Evolutionary conservation across 2,888 invertebrate genomes (phyloP), one percentile per base, ranked within the genome.

Genomic region (Mongoloraphidia duomilia): DNA sequence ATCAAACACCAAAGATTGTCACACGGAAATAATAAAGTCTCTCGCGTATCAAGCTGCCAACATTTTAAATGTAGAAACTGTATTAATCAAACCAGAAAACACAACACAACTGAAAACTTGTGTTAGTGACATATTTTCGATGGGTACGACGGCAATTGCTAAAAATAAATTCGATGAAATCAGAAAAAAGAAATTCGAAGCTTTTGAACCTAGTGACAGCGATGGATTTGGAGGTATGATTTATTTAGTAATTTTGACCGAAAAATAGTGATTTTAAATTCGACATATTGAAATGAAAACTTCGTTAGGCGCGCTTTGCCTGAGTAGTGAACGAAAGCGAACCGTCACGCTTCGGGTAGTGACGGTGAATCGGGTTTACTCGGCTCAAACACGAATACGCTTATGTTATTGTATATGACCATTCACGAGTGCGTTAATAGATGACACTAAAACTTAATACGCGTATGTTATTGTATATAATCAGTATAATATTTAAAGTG

Each of bases 21-120:
- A 68, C 46, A 60, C 65, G 6, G 66, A 71, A 3, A 71, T 75
- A 34, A 60, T 83, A 34, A 73, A 72, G 55, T 67, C 68, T 33
- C 62, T 83, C 53, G 84, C 83, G 0, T 67, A 69, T 40, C 73
- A 77, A 51, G 82, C 83, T 0, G 76, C 80, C 0, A 72, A 79
- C 56, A 61, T 82, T 41, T 66, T 64, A 2, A 67, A 72, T 46
- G 68, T 75, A 46, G 73, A 79, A 48, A 63, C 62, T 53, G 58
- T 63, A 11, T 56, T 56, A 13, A 52, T 63, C 8, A 59, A 57
- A 47, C 54, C 58, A 17, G 47, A 53, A 13, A 52, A 46, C 8
- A 52, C 52, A 41, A 41, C 12, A 26, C 41, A 47, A 37, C 14
- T 41, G 33, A 34, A 41, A 33, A 35, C 13, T 43, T 44, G 64